Conservation (phyloP, 1,140 invertebrate genomes). For the Agrilus planipennis region DNA sequence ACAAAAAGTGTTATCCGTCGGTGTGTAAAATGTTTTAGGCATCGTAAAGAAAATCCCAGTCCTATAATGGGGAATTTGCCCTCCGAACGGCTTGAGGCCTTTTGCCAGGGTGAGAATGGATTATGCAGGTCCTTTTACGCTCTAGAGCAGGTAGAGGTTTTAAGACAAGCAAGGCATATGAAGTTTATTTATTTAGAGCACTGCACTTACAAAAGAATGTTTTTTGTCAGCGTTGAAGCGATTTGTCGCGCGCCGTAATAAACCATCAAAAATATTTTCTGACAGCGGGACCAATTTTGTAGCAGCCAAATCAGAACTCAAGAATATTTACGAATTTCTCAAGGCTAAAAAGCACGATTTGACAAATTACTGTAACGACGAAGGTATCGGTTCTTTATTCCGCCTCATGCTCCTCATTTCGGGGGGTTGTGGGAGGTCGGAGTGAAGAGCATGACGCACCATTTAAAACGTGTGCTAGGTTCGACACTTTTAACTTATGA, state of each 20-base stretch:
- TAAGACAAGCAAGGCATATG: conserved; percentile 8
- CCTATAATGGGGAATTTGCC: conserved; percentile 8
- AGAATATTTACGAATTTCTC: background rate
- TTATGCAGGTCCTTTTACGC: conserved; percentile 5
- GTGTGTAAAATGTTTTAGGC: background rate
- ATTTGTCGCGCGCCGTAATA: conserved; percentile 20
- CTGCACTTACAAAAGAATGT: conserved; percentile 13
- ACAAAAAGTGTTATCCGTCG: background rate
- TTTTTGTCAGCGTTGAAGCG: conserved; percentile 19
- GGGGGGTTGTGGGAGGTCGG: background rate
- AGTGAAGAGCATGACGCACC: background rate
- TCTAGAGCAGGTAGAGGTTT: background rate
- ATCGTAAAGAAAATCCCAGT: conserved; percentile 17
- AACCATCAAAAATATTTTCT: conserved; percentile 16
- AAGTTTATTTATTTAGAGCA: no score
- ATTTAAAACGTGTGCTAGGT: background rate
- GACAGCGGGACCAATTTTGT: conserved; percentile 18
- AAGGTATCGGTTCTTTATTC: background rate
- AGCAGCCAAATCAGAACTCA: background rate
- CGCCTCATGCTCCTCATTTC: background rate
- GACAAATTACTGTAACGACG: background rate
- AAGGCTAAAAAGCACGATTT: background rate
- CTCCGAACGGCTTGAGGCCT: background rate
- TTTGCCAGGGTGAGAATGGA: background rate
- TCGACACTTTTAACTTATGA: background rate